A percentile compares a stretch with the other conserved stretches of the same genome.
phyloP scores from a whole-genome alignment of 2,113 vertebrate genomes.

The Pionites leucogaster region DNA sequence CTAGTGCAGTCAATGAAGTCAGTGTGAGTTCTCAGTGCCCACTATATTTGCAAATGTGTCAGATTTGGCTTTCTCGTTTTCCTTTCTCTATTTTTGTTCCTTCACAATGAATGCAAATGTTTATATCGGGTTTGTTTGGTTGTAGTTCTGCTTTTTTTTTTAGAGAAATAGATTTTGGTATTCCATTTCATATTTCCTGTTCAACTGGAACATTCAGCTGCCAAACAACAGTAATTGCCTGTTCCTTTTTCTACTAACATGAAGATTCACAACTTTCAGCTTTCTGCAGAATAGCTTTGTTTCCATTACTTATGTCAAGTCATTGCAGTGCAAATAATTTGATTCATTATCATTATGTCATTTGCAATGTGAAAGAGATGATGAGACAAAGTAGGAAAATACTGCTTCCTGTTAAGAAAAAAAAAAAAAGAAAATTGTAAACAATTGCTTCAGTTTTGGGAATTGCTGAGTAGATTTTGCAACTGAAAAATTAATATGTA shows the following conservation, averaged over 20 bases:
- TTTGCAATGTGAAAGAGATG: background rate
- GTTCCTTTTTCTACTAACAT: background rate
- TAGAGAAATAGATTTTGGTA: background rate
- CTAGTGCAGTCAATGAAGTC: background rate
- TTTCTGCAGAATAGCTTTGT: background rate
- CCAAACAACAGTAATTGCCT: background rate
- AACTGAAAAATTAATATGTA: background rate
- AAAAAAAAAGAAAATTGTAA: background rate
- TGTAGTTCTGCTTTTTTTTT: background rate
- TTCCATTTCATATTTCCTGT: background rate
- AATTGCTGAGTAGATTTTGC: background rate
- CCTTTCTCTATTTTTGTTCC: background rate
- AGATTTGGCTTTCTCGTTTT: background rate
- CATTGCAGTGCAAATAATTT: background rate
- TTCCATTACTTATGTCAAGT: constrained; percentile 21
- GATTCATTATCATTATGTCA: constrained; percentile 20
- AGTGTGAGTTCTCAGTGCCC: background rate
- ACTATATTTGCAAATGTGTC: background rate
- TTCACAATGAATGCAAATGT: background rate
- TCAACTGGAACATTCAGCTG: background rate
- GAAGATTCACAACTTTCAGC: background rate
- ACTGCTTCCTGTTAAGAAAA: constrained; percentile 1
- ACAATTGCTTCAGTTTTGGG: background rate
- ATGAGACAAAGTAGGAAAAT: constrained; percentile 22
- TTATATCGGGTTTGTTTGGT: background rate